Evolutionary conservation across 2,797 vertebrate genomes (phyloP).

Genomic region (Poliocrania exsul): DNA sequence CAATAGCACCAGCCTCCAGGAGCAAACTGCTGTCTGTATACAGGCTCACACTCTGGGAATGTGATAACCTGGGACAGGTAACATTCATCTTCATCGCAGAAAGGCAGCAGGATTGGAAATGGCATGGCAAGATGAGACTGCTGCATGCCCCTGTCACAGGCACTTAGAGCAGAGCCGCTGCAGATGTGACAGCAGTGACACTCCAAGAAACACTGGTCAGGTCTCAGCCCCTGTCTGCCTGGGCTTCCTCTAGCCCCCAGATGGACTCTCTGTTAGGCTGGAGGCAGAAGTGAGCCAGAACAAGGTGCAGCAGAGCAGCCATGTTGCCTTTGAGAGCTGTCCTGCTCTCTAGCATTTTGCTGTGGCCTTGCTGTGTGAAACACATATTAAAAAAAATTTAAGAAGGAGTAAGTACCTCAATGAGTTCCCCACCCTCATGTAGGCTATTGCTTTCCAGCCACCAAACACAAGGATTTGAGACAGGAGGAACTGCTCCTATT

Average conservation of each 20-base stretch:
- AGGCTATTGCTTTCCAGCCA: background rate
- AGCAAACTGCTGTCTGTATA: background rate
- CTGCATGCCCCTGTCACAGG: background rate
- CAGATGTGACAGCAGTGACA: background rate
- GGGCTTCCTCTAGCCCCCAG: background rate
- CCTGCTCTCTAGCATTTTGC: background rate
- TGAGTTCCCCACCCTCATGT: background rate
- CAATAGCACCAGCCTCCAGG: background rate
- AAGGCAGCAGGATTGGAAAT: conserved; percentile 28
- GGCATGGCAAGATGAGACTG: conserved; percentile 16
- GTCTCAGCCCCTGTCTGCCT: background rate
- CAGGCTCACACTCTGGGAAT: background rate
- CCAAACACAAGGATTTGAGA: background rate
- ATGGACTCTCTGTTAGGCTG: background rate
- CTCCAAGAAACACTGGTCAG: background rate
- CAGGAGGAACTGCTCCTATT: background rate
- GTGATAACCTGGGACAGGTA: background rate
- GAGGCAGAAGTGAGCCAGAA: background rate
- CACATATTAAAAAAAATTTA: background rate
- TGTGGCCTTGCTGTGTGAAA: background rate
- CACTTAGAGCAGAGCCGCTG: conserved; percentile 5
- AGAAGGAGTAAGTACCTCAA: background rate
- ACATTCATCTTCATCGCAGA: conserved; percentile 55
- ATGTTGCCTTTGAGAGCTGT: background rate
- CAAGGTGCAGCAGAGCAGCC: background rate